phyloP scores from a whole-genome alignment of 2,113 vertebrate species.

The Hoplias malabaricus region DNA sequence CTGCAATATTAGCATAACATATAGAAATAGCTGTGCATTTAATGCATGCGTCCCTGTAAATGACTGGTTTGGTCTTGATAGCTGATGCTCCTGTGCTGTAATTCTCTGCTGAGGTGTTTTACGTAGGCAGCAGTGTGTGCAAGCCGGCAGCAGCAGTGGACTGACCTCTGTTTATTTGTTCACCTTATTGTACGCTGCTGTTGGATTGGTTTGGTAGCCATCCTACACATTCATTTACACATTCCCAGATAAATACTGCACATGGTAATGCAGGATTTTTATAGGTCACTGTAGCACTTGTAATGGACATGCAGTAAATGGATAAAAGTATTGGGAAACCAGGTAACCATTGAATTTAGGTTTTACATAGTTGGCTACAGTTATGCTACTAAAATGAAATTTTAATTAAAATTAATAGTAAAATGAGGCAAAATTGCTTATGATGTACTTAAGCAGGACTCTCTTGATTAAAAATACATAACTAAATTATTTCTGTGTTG shows the following conservation, averaged over 20 bases:
- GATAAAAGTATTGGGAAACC: too few relatives aligned
- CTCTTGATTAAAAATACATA: too few relatives aligned
- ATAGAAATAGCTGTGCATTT: background rate
- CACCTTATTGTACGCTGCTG: background rate
- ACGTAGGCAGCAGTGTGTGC: background rate
- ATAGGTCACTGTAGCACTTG: background rate
- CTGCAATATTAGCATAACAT: background rate
- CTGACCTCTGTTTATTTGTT: conserved; percentile 36
- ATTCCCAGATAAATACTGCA: background rate
- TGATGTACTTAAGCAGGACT: background rate
- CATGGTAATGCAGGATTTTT: background rate
- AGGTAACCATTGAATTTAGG: too few relatives aligned
- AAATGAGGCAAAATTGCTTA: too few relatives aligned
- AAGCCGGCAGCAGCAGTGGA: background rate
- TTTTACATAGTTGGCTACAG: too few relatives aligned
- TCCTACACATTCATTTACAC: conserved; percentile 36
- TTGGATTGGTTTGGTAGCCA: conserved; percentile 12
- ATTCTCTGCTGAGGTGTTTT: conserved; percentile 31
- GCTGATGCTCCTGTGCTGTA: conserved; percentile 8
- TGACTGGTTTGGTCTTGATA: background rate
- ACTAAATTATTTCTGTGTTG: too few relatives aligned
- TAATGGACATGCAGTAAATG: background rate
- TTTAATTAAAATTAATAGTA: too few relatives aligned
- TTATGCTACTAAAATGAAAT: too few relatives aligned
- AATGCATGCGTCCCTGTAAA: background rate